Evolutionary conservation across 2,113 vertebrate genomes (phyloP).

Genomic region (Poeciliopsis retropinna): DNA sequence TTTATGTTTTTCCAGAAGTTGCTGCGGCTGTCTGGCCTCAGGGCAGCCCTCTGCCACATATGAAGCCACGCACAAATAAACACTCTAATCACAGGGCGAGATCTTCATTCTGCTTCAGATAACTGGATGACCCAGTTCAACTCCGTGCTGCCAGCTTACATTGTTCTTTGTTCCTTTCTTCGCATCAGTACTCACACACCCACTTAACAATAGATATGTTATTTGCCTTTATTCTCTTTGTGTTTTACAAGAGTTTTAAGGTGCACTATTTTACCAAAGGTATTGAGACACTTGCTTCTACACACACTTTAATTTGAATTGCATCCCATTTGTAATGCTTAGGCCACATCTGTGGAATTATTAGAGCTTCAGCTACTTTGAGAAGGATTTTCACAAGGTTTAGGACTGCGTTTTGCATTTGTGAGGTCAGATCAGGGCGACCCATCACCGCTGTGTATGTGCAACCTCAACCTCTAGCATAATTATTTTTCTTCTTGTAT

Average conservation of each 20-base stretch:
- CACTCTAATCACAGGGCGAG: conserved; percentile 55
- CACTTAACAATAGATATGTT: not conserved
- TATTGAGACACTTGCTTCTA: not conserved
- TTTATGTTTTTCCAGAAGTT: conserved; percentile 69
- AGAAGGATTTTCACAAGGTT: not conserved
- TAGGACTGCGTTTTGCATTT: not conserved
- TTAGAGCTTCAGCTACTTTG: not conserved
- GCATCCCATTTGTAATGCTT: too few species aligned
- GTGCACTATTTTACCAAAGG: not conserved
- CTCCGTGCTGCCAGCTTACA: conserved; percentile 41
- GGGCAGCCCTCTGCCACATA: conserved; percentile 53
- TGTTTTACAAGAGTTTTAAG: not conserved
- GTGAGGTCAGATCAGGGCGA: too few species aligned
- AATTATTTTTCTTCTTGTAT: not conserved
- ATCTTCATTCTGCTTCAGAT: conserved; percentile 44
- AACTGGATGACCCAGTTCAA: conserved; percentile 63
- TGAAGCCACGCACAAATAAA: conserved; percentile 47
- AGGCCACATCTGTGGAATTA: not conserved
- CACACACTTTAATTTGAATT: not conserved
- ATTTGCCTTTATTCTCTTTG: not conserved
- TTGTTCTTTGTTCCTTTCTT: not conserved
- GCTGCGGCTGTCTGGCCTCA: conserved; percentile 45
- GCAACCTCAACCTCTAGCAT: not conserved
- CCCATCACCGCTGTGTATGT: not conserved
- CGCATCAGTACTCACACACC: not conserved